Evolutionary conservation across 2,797 vertebrate genomes (phyloP), one percentile per base, ranked within the genome.

Genomic region (Fistularia tabacaria): DNA sequence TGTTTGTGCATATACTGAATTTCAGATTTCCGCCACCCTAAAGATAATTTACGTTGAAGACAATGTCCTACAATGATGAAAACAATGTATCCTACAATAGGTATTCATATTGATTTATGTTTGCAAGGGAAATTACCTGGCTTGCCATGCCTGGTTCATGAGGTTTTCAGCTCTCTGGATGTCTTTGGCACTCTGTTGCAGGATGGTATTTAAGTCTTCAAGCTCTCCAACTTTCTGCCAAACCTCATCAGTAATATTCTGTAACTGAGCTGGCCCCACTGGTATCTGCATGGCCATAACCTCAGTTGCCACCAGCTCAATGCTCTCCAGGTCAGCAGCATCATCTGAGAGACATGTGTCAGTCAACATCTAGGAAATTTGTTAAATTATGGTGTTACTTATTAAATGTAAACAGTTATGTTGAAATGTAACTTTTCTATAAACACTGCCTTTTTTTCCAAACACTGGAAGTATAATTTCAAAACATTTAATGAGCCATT

Each of bases 201-300:
- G 86, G 60, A 99, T 94, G 37, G 80, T 74, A 61, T 98, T 95
- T 3, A 99, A 94, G 9, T 93, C 88, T 49, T 94, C 94, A 75
- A 99, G 92, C 56, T 94, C 95, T 73, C 90, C 89, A 38, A 99
- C 94, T 11, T 93, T 93, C 57, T 92, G 90, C 0, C 94, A 90
- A 58, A 99, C 99, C 62, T 94, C 96, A 1, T 93, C 85, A 0
- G 97, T 94, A 59, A 99, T 85, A 64, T 94, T 93, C 66, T 95
- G 94, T 62, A 99, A 86, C 86, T 98, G 96, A 72, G 91, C 87
- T 0, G 95, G 94, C 0, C 93, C 95, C 45, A 94, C 96, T 6
- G 97, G 96, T 96, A 99, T 95, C 80, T 97, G 93, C 95, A 98
- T 95, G 69, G 91, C 92, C 68, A 99, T 63, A 15, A 99, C 97